A percentile compares a stretch with the other conserved stretches of the same genome.
These are phyloP conservation scores for Danaus plexippus DNA, from an alignment of 1,140 invertebrate species.

Conservation along the genomic window DNA sequence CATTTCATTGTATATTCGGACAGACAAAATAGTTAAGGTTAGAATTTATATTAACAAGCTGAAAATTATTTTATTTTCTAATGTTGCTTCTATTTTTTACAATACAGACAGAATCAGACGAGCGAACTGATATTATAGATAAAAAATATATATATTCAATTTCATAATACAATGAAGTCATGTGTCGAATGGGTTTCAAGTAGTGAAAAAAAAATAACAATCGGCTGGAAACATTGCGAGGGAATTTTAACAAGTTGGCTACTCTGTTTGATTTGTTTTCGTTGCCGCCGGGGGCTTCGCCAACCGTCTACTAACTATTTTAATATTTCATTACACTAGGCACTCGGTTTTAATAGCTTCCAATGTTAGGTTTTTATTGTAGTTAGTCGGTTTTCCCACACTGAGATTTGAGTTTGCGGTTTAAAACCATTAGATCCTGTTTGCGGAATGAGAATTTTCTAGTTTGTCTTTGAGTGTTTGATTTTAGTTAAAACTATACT, in stretches of 20 bases:
- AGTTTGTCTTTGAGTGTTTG: slow-evolving; percentile 9
- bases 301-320: slow-evolving; percentile 36
- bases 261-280: slow-evolving; percentile 46
- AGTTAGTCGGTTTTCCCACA: slow-evolving; percentile 31
- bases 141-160: not conserved
- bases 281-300: slow-evolving; percentile 20
- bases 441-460: slow-evolving; percentile 10
- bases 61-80: no score
- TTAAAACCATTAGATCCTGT: slow-evolving; percentile 22
- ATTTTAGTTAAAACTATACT: not conserved
- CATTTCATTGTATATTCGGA: no score
- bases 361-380: slow-evolving; percentile 42
- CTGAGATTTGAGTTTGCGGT: slow-evolving; percentile 29
- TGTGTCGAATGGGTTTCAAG: slow-evolving; percentile 21
- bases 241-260: slow-evolving; percentile 42
- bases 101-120: no score
- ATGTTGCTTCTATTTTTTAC: no score
- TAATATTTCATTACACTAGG: slow-evolving; percentile 53
- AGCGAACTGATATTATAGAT: no score
- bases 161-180: slow-evolving; percentile 14
- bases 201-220: slow-evolving; percentile 17
- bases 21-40: no score
- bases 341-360: slow-evolving; percentile 46
- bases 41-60: no score
- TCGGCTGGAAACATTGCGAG: slow-evolving; percentile 25